Evolutionary conservation across 2,797 vertebrate species (phyloP).

Genomic region (Phrynocephalus guinanensis): DNA sequence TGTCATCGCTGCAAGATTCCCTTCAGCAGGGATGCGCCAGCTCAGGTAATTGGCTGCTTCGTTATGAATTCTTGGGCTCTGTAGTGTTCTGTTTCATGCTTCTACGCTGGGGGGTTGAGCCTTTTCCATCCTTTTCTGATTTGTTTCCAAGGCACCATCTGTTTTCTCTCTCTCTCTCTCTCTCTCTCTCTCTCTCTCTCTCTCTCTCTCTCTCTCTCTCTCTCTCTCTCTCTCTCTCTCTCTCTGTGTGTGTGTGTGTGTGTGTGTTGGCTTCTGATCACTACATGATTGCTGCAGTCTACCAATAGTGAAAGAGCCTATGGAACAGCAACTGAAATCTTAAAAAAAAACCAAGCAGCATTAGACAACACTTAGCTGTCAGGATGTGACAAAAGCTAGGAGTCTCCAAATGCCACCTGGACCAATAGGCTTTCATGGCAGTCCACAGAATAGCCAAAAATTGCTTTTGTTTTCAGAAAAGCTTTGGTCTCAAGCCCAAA

Average conservation of each 20-base stretch:
- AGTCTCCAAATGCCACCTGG: no score
- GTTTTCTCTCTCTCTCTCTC: background rate
- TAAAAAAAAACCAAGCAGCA: background rate
- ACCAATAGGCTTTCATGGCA: no score
- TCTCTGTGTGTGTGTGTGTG: no score
- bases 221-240: no score
- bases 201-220: no score
- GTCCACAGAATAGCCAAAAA: no score
- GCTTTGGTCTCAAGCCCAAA: background rate
- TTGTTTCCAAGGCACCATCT: slow-evolving; percentile 48
- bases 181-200: no score
- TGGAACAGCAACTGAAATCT: no score
- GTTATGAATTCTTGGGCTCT: slow-evolving; percentile 55
- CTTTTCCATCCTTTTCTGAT: slow-evolving; percentile 40
- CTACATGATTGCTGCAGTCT: background rate
- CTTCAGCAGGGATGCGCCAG: slow-evolving; percentile 84
- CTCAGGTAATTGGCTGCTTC: slow-evolving; percentile 80
- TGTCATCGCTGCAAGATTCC: slow-evolving; percentile 81
- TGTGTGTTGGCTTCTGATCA: background rate
- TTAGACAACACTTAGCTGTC: no score
- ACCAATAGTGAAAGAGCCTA: background rate
- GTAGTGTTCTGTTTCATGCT: slow-evolving; percentile 48
- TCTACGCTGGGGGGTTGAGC: slow-evolving; percentile 10
- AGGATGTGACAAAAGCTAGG: no score
- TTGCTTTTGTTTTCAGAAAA: background rate